Conservation (phyloP, 2,797 vertebrate species). For the Numenius phaeopus region DNA sequence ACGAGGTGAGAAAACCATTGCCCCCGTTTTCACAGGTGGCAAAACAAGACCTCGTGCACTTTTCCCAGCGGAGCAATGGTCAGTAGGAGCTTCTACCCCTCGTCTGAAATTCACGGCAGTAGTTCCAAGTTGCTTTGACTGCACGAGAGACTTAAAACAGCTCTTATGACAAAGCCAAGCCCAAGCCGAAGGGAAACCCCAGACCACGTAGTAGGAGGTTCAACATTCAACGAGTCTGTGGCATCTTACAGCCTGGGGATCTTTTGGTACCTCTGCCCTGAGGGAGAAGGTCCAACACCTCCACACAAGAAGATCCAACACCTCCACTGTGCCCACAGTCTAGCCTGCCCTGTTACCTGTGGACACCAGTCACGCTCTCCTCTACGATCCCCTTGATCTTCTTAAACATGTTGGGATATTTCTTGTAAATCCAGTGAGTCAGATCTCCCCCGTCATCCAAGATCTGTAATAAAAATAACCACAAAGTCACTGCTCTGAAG, state of each 20-base stretch:
- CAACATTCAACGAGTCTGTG: accelerated
- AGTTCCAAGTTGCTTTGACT: not conserved
- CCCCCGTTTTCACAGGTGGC: not conserved
- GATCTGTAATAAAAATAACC: slow-evolving; percentile 83
- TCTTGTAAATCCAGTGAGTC: slow-evolving; percentile 99
- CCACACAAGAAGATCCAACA: not conserved
- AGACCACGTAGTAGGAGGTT: not conserved
- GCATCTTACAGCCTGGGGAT: not conserved
- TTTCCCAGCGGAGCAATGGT: accelerated
- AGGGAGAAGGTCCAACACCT: not conserved
- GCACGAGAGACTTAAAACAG: accelerated
- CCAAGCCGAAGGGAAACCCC: not conserved
- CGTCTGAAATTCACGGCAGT: accelerated
- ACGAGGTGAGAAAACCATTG: accelerated
- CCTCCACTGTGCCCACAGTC: accelerated
- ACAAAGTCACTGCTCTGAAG: not conserved
- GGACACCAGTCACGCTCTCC: slow-evolving; percentile 97
- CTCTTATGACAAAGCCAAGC: not conserved
- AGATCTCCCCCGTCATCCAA: slow-evolving; percentile 96
- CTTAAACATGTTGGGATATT: slow-evolving; percentile 99
- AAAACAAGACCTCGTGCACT: not conserved
- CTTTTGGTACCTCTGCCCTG: not conserved
- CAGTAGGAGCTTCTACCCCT: not conserved
- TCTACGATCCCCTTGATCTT: slow-evolving; percentile 99
- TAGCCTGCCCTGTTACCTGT: slow-evolving; percentile 83